phyloP scores from a whole-genome alignment of 2,113 vertebrate genomes.

The Spheniscus mendiculus region DNA sequence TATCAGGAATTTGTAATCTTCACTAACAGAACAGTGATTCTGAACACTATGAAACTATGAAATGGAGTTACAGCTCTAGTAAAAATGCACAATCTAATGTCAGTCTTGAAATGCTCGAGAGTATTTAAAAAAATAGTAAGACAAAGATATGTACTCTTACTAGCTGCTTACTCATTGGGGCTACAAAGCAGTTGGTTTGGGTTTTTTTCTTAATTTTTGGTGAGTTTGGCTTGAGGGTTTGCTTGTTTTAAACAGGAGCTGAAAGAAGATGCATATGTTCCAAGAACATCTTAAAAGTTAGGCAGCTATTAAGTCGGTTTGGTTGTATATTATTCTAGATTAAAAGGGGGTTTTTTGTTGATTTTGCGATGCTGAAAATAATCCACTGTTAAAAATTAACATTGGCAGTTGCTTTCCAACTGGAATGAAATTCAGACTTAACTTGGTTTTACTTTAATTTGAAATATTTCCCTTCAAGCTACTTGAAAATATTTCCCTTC shows the following conservation, averaged over 20 bases:
- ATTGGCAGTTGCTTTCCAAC: neutral
- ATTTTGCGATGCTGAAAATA: neutral
- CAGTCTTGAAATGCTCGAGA: neutral
- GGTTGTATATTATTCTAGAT: neutral
- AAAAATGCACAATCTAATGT: neutral
- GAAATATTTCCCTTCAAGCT: neutral
- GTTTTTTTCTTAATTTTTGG: neutral
- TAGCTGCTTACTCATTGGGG: neutral
- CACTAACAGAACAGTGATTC: neutral
- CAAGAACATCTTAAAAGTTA: neutral
- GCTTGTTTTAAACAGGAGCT: neutral
- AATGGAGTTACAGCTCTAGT: neutral
- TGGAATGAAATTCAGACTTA: neutral
- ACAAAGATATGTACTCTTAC: neutral
- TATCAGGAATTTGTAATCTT: neutral
- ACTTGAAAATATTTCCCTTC: neutral
- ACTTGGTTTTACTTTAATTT: neutral
- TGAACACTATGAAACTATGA: neutral
- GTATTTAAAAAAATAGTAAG: neutral
- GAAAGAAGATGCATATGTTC: neutral
- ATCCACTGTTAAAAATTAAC: neutral
- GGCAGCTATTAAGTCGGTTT: neutral
- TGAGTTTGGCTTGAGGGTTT: neutral
- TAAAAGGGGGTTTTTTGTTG: rapidly evolving
- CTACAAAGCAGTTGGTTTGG: neutral